A percentile compares a stretch with the other conserved stretches of the same genome.
These are phyloP conservation scores for Parus major DNA, from an alignment of 2,113 vertebrate species.

Conservation along the genomic window DNA sequence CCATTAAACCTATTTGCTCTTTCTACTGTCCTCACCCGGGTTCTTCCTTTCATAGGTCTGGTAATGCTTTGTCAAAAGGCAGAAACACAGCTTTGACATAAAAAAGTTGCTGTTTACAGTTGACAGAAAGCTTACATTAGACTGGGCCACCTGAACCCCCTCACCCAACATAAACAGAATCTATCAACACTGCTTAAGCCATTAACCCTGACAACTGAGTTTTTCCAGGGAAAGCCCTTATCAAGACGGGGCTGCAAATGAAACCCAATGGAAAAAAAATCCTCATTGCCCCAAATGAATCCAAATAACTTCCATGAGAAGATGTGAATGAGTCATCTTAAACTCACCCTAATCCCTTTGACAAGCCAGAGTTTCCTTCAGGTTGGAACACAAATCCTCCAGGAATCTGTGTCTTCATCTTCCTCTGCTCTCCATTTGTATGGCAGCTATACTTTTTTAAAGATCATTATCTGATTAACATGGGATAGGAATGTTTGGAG, in stretches of 20 bases:
- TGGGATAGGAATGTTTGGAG: neutral
- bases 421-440: neutral
- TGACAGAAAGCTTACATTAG: constrained; percentile 57
- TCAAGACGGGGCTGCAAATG: constrained; percentile 40
- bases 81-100: constrained; percentile 44
- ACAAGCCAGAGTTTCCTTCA: constrained; percentile 25
- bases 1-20: constrained; percentile 37
- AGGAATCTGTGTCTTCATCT: neutral
- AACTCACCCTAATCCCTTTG: constrained; percentile 45
- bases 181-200: constrained; percentile 70
- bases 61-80: constrained; percentile 52
- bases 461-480: constrained; percentile 14
- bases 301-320: constrained; percentile 19
- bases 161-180: constrained; percentile 69
- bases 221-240: constrained; percentile 62
- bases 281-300: neutral
- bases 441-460: constrained; percentile 38
- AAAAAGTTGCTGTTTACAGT: constrained; percentile 65
- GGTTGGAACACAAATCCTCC: constrained; percentile 33
- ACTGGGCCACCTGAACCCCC: constrained; percentile 62
- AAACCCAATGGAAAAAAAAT: constrained; percentile 16
- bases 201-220: constrained; percentile 73
- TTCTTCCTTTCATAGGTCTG: constrained; percentile 35
- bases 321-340: constrained; percentile 23
- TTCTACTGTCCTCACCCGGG: neutral